Conservation (phyloP, 2,113 vertebrate species). For the Cyanoliseus patagonus region DNA sequence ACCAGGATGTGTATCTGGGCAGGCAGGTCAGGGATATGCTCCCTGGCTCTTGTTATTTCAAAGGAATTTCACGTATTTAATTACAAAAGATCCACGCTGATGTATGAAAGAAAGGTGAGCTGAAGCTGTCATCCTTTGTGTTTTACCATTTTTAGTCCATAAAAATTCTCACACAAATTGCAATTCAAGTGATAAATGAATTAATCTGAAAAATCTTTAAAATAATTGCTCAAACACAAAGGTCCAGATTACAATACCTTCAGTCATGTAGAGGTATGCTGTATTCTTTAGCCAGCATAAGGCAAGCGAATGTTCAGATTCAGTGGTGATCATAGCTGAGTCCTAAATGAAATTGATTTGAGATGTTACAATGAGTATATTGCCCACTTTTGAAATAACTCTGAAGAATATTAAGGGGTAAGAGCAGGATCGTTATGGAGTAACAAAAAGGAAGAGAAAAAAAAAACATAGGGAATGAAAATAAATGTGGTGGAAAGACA, state of each 20-base stretch:
- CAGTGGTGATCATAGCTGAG: neutral
- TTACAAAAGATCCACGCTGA: neutral
- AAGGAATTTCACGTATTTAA: neutral
- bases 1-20: neutral
- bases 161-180: neutral
- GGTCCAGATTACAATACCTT: neutral
- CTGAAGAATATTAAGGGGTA: neutral
- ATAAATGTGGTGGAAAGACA: neutral
- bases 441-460: neutral
- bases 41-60: neutral
- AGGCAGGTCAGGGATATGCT: neutral
- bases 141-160: neutral
- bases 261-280: neutral
- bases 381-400: neutral
- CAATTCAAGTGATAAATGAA: neutral
- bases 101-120: neutral
- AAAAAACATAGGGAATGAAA: neutral
- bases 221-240: neutral
- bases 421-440: neutral
- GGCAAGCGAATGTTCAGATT: neutral
- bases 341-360: neutral
- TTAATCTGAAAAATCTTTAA: neutral
- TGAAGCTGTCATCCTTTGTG: neutral
- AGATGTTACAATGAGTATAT: neutral
- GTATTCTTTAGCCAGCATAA: neutral